Evolutionary conservation across 2,888 invertebrate genomes (phyloP), one percentile per base, ranked within the genome.

Genomic region (Lypha dubia): DNA sequence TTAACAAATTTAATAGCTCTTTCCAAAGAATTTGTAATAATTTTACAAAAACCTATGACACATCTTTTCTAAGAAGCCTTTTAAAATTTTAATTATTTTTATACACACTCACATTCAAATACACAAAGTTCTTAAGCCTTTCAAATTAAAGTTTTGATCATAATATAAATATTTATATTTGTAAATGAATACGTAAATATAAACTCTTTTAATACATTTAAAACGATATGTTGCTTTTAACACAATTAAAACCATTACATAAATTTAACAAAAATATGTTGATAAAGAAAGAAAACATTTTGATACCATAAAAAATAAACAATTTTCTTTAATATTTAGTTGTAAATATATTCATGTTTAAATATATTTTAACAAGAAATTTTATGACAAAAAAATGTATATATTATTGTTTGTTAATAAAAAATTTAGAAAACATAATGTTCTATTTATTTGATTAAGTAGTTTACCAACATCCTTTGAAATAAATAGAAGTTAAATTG

Each of bases 231-330:
- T 22, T 17, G 15, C 22, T 56, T 38, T 46, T 49, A 71, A 58
- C 63, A 65, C 38, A 71, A 79, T 79, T 65, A 73, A 65, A 73
- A 49, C 49, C 0, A 46, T 71, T 63, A 38, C 11, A 63, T 17
- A 44, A 53, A 63, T 44, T 71, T 11, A 3, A 46, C 22, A 53
- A 17, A 17, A 44, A 68, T 35, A 56, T 63, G 8, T 53, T 62
- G 11, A 8, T 20, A 41, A 56, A 22, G 11, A 44, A 32, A 35
- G 24, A 71, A 71, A 79, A 63, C 17, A 22, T 35, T 1, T 56
- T 17, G 15, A 51, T 38, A 60, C n/a, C n/a, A n/a, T 17, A 6
- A 44, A 44, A n/a, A 15, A 32, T 22, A 38, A 49, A 68, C 6
- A 56, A 67, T n/a, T 49, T 60, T 77, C 46, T 3, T 41, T n/a